Evolutionary conservation across 1,140 invertebrate species (phyloP), one percentile per base, ranked within the genome.

Genomic region (Lepidostoma basale): DNA sequence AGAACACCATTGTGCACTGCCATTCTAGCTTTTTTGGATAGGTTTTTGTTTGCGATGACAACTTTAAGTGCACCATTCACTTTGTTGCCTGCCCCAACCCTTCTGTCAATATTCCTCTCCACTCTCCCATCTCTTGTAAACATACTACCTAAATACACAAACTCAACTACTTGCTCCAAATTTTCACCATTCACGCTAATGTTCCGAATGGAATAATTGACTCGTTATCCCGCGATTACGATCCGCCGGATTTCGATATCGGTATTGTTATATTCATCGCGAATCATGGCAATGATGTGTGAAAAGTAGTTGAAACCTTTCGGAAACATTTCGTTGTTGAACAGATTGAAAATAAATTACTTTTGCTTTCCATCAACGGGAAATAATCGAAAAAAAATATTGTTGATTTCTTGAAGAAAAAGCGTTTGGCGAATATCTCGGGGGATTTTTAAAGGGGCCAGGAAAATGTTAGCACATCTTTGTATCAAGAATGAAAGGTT

Each of bases 351-450:
- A 69, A 65, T 65, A 59, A 65, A 69, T 69, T 69, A 58, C 52
- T 59, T 65, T 69, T 40, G 42, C 62, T 45, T 49, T 40, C 49
- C 39, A 49, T 39, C 54, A 45, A 59, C 22, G 20, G 44, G 40
- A 69, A 69, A 64, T 62, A 68, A 68, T 68, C 54, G 68, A 69
- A 69, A 69, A n/a, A n/a, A 69, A 69, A 69, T 69, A 69, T 69
- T 69, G 62, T 65, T 62, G 68, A 69, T 69, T 69, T 65, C 62
- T 28, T 40, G 54, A 59, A 47, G 26, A 65, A 59, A 54, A 67
- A 52, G 54, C 20, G 30, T 26, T 28, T 45, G 52, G 47, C 49
- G 42, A 54, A 65, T 65, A 69, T 65, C 62, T 65, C 62, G 54
- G 40, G 68, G 56, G 68, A 60, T 36, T 60, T 65, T 22, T 40